Evolutionary conservation across 92 coral and sea anemone species (phyloP).

Genomic region (Montipora capitata): DNA sequence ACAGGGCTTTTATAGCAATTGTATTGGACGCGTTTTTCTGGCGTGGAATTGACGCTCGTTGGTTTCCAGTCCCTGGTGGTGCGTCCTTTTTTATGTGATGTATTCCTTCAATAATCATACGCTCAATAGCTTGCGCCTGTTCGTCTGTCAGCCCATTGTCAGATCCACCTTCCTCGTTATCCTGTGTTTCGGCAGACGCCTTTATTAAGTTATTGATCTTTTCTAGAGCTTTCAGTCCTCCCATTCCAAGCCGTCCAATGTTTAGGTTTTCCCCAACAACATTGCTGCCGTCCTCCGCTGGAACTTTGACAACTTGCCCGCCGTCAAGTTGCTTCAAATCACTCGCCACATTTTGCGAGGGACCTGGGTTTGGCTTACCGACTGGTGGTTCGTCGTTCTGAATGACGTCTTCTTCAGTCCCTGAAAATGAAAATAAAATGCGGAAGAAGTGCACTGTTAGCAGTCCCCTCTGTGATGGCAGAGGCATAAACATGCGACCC

Average conservation of each 20-base stretch:
- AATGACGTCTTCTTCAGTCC: slow-evolving; percentile 80
- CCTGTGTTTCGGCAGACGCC: slow-evolving; percentile 94
- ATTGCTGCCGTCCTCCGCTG: slow-evolving; percentile 73
- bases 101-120: slow-evolving; percentile 99
- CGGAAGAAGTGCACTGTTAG: neutral
- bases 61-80: slow-evolving; percentile 53
- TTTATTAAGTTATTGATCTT: slow-evolving; percentile 94
- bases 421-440: slow-evolving; percentile 36
- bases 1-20: neutral
- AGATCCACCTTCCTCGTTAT: slow-evolving; percentile 79
- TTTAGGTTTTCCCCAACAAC: slow-evolving; percentile 77
- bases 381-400: slow-evolving; percentile 27
- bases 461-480: neutral
- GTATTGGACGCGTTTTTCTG: slow-evolving; percentile 25
- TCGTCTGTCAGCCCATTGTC: slow-evolving; percentile 96
- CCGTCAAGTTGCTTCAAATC: slow-evolving; percentile 88
- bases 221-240: slow-evolving; percentile 95
- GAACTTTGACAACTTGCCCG: slow-evolving; percentile 71
- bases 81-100: slow-evolving; percentile 88
- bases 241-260: slow-evolving; percentile 94
- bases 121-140: slow-evolving; percentile 95
- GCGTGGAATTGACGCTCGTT: slow-evolving; percentile 81
- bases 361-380: slow-evolving; percentile 37
- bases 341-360: slow-evolving; percentile 75
- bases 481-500: neutral